Percentiles rank a stretch among this genome's conserved stretches.
These are phyloP conservation scores for Stenoptilia bipunctidactyla DNA, from an alignment of 2,888 invertebrate species.

Conservation along the genomic window DNA sequence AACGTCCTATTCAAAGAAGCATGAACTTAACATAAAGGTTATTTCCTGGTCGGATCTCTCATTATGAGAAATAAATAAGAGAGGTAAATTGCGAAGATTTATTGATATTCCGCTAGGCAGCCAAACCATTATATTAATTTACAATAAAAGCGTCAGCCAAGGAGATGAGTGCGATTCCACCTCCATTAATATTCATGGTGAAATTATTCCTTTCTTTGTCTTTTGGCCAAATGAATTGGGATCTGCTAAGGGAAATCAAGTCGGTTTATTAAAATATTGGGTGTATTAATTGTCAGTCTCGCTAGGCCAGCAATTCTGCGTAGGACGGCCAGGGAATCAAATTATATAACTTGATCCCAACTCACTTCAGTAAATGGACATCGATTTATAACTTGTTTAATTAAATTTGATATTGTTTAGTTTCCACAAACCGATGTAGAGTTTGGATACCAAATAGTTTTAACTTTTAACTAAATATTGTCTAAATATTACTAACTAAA, in stretches of 20 bases:
- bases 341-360: too few species aligned
- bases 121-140: constrained; percentile 47
- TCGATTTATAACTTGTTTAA: constrained; percentile 11
- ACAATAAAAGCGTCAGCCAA: constrained; percentile 41
- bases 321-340: background rate
- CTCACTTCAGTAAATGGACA: too few species aligned
- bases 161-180: constrained; percentile 45
- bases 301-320: background rate
- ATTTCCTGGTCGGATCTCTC: background rate
- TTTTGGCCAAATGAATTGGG: constrained; percentile 45
- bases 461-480: too few species aligned
- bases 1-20: too few species aligned
- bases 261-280: constrained; percentile 30
- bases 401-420: background rate
- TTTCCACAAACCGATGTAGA: too few species aligned
- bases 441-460: too few species aligned
- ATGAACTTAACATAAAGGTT: background rate
- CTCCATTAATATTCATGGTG: constrained; percentile 60
- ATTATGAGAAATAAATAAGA: constrained; percentile 13
- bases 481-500: too few species aligned
- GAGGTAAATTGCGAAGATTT: constrained; percentile 29
- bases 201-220: constrained; percentile 57
- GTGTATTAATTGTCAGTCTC: constrained; percentile 20
- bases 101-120: constrained; percentile 28
- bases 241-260: constrained; percentile 41